phyloP scores from a whole-genome alignment of 2,797 vertebrate species.

The Sebastolobus alascanus region DNA sequence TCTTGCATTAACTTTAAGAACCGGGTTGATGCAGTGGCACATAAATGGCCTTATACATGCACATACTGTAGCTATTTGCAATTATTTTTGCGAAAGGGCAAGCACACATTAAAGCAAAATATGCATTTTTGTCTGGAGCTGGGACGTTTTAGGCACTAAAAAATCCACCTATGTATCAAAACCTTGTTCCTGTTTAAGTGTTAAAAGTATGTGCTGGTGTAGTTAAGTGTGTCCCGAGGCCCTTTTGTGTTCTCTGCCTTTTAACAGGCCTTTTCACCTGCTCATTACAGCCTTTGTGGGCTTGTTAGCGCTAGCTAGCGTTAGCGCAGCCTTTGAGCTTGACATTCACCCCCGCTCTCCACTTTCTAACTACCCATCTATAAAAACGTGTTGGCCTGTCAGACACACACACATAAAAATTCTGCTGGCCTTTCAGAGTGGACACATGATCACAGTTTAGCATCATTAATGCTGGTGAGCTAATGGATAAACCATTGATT shows the following conservation, averaged over 20 bases:
- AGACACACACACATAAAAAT: slow-evolving; percentile 36
- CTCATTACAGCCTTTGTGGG: slow-evolving; percentile 75
- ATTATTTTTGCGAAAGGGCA: slow-evolving; percentile 18
- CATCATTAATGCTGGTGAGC: slow-evolving; percentile 34
- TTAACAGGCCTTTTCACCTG: slow-evolving; percentile 74
- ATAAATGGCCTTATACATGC: neutral
- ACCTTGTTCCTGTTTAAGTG: slow-evolving; percentile 18
- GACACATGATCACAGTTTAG: slow-evolving; percentile 34
- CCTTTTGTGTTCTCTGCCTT: slow-evolving; percentile 54
- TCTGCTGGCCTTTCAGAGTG: slow-evolving; percentile 28
- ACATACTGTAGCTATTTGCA: neutral
- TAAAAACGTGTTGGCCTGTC: slow-evolving; percentile 58
- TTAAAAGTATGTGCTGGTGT: slow-evolving; percentile 31
- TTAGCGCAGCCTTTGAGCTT: slow-evolving; percentile 69
- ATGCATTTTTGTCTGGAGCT: neutral
- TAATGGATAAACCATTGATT: slow-evolving; percentile 33
- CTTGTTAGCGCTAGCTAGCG: slow-evolving; percentile 65
- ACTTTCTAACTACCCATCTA: slow-evolving; percentile 58
- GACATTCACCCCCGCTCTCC: slow-evolving; percentile 37
- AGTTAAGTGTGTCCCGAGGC: slow-evolving; percentile 46
- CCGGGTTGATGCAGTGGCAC: slow-evolving; percentile 1
- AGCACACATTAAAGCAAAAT: neutral
- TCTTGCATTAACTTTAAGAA: slow-evolving; percentile 2
- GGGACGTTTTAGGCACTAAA: neutral
- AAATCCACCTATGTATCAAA: neutral